phyloP scores from a whole-genome alignment of 2,113 vertebrate species.

The Nothobranchius kuhntae region DNA sequence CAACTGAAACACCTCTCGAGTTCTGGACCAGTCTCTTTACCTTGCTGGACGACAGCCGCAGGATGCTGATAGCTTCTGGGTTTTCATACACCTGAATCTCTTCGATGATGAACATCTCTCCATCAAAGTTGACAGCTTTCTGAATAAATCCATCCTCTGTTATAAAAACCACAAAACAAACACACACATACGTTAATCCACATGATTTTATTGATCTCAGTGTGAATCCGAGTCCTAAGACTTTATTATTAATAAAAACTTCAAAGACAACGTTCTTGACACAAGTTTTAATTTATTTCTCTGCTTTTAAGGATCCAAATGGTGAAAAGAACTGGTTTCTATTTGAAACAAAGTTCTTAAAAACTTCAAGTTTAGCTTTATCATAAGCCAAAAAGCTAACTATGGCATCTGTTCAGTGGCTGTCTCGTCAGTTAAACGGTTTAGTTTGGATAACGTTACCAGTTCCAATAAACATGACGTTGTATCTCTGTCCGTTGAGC shows the following conservation, averaged over 20 bases:
- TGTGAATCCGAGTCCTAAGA: no score
- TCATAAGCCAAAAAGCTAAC: no score
- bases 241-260: no score
- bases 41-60: conserved; percentile 76
- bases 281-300: no score
- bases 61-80: conserved; percentile 60
- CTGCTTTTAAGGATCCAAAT: no score
- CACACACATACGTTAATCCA: no score
- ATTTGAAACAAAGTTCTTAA: no score
- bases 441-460: conserved; percentile 50
- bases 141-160: conserved; percentile 82
- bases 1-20: not conserved
- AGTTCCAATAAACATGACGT: conserved; percentile 82
- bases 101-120: conserved; percentile 81
- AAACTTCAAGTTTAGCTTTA: no score
- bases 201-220: no score
- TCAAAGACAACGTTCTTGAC: no score
- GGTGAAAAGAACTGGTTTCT: no score
- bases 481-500: conserved; percentile 63
- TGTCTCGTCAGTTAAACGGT: not conserved
- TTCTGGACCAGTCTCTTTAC: conserved; percentile 38
- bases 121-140: conserved; percentile 78
- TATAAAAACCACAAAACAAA: conserved; percentile 17
- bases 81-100: conserved; percentile 77
- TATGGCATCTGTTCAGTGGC: no score